Base-by-base conservation (phyloP, 1,140 invertebrate species). In the Papilio polyxenes region DNA sequence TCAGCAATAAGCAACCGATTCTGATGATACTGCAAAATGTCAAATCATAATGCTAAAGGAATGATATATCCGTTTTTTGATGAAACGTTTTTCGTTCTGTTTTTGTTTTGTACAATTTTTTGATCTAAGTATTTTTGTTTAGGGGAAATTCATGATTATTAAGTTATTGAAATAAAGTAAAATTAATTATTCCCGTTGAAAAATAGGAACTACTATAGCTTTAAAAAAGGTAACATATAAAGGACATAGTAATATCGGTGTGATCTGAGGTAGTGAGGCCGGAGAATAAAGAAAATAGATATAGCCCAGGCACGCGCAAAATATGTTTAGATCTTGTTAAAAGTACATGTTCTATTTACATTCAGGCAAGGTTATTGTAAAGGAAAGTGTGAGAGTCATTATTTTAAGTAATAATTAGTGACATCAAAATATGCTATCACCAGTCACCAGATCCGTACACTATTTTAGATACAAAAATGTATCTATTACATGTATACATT, bases 221-320 rank as follows among this genome's bases (percentile, higher is more conserved):
- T 84, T 56, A 56, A 83, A 62, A 87, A 85, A 87, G 83, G 74
- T 59, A 75, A 37, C 80, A 83, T 75, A 75, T 72, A 86, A 81
- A 85, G 88, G 88, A 89, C 76, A 85, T 84, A 76, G 83, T 87
- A 87, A 87, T 88, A 83, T 82, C 77, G 79, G 65, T 75, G 78
- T 44, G 82, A 76, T 31, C 69, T 56, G 75, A 62, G 82, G 79
- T 82, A 80, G 72, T 75, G 75, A 80, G 80, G 83, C 81, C 85
- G 85, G 85, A 87, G 15, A 15, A 13, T 85, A 85, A 83, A 75
- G 72, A 5, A 85, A 78, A 84, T 85, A 82, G 82, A 84, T 84
- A 82, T 51, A 75, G 76, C 75, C 75, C 15, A 6, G 62, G 17
- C 23, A 15, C 3, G 62, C 62, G 17, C n/a, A 49, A 51, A 48